phyloP scores from a whole-genome alignment of 2,113 vertebrate genomes.

The Pitta sordida region DNA sequence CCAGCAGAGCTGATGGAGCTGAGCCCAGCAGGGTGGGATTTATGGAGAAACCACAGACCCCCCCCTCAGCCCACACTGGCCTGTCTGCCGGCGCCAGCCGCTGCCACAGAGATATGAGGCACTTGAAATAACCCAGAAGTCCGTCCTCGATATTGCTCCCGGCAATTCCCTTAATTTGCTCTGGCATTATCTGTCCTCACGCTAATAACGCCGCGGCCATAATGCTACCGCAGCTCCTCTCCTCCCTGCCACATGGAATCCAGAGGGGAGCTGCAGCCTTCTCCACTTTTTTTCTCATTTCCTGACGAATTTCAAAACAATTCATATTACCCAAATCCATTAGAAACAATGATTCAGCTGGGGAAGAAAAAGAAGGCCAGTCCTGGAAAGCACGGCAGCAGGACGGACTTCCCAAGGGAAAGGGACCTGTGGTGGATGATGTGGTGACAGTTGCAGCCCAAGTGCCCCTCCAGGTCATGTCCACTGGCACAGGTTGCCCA shows the following conservation, averaged over 20 bases:
- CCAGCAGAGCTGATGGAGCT: neutral
- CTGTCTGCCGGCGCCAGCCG: neutral
- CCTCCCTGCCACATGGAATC: neutral
- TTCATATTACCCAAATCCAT: neutral
- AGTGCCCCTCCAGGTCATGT: too few relatives aligned
- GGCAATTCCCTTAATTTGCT: neutral
- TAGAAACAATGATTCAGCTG: neutral
- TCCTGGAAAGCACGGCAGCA: neutral
- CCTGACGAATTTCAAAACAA: neutral
- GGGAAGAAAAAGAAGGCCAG: too few relatives aligned
- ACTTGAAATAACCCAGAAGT: neutral
- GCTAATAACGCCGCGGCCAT: accelerated
- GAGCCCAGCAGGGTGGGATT: neutral
- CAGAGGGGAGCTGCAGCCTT: accelerated
- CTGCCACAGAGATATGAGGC: neutral
- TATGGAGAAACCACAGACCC: neutral
- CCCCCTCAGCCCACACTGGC: neutral
- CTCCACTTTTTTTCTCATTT: neutral
- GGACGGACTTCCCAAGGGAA: neutral
- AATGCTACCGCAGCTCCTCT: neutral
- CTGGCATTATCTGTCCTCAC: neutral
- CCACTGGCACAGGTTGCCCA: neutral
- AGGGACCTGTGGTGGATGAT: neutral
- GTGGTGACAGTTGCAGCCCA: neutral
- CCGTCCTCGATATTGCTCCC: neutral